Conservation (phyloP, 2,797 vertebrate species). For the Muscicapa striata region DNA sequence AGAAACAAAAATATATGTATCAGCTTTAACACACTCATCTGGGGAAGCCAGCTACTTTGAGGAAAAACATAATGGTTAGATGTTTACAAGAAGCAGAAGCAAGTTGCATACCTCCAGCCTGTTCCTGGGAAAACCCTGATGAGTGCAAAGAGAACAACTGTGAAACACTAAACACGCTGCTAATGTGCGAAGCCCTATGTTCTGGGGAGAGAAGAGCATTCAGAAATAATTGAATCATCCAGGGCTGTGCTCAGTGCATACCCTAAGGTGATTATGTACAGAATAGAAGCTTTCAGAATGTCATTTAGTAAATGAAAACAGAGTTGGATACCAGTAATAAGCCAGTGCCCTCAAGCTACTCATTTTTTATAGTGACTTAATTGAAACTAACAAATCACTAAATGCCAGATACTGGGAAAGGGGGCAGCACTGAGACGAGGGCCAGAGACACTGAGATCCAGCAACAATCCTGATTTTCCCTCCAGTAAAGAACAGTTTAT, state of each 20-base stretch:
- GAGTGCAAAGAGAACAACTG: conserved; percentile 44
- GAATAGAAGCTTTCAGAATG: conserved; percentile 74
- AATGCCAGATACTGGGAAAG: conserved; percentile 42
- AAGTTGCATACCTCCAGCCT: not conserved
- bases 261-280: conserved; percentile 74
- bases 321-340: conserved; percentile 76
- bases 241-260: conserved; percentile 54
- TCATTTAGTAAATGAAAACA: conserved; percentile 77
- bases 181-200: conserved; percentile 29
- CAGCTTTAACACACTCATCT: not conserved
- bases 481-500: conserved; percentile 49
- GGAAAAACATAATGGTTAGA: not conserved
- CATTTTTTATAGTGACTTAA: conserved; percentile 74
- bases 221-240: conserved; percentile 73
- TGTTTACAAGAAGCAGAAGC: not conserved
- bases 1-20: not conserved
- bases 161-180: conserved; percentile 43
- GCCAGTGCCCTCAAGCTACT: conserved; percentile 68
- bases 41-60: not conserved
- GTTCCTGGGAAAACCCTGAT: conserved; percentile 12
- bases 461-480: conserved; percentile 35
- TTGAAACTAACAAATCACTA: conserved; percentile 72
- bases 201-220: conserved; percentile 57
- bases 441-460: conserved; percentile 31
- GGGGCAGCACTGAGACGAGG: conserved; percentile 37